Evolutionary conservation across 2,797 vertebrate genomes (phyloP).

Genomic region (Cheirogaleus major): DNA sequence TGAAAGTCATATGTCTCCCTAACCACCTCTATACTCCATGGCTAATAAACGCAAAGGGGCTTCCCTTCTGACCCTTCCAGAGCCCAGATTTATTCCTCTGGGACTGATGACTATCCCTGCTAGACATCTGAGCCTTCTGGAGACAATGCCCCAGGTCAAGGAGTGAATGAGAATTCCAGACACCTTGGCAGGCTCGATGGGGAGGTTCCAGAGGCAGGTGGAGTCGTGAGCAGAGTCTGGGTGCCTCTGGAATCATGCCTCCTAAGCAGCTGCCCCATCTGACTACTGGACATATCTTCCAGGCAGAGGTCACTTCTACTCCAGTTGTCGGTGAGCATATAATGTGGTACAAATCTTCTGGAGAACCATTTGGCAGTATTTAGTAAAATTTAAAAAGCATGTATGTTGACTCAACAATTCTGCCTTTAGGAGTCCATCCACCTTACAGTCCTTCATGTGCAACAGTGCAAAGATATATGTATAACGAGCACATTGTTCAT

Average conservation of each 20-base stretch:
- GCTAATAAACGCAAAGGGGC: neutral
- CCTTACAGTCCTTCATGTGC: neutral
- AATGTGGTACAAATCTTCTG: neutral
- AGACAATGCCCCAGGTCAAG: neutral
- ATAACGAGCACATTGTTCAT: neutral
- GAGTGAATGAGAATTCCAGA: neutral
- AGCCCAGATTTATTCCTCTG: neutral
- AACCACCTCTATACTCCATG: too few species aligned
- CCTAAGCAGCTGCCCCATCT: neutral
- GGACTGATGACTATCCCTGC: neutral
- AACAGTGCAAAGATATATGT: neutral
- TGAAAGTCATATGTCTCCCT: accelerated
- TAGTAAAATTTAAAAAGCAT: neutral
- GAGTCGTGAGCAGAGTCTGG: neutral
- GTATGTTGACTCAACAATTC: neutral
- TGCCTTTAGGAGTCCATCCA: neutral
- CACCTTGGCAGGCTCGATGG: neutral
- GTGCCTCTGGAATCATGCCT: neutral
- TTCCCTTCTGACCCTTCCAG: neutral
- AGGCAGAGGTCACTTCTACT: neutral
- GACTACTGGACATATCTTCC: neutral
- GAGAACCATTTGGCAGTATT: neutral
- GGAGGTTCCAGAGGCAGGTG: neutral
- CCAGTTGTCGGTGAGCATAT: neutral
- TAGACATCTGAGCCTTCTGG: neutral